Evolutionary conservation across 2,797 vertebrate species (phyloP).

Genomic region (Ambastaia sidthimunki): DNA sequence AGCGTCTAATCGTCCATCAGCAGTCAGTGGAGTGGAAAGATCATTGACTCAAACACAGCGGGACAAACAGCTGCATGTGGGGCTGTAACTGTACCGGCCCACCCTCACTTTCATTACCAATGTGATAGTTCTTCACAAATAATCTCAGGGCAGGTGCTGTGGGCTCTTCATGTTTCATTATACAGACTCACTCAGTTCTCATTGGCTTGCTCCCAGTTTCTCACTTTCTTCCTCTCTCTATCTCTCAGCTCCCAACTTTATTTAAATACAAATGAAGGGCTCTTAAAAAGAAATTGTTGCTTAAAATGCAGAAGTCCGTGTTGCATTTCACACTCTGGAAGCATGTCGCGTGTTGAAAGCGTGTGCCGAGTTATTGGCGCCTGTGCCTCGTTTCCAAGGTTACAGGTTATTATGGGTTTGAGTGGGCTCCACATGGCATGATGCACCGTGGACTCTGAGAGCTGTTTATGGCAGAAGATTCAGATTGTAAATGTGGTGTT

Average conservation of each 20-base stretch:
- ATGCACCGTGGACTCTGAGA: conserved; percentile 45
- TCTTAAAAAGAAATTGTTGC: conserved; percentile 66
- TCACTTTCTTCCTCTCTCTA: not conserved
- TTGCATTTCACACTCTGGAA: conserved; percentile 63
- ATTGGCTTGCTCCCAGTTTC: not conserved
- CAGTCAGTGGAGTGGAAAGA: conserved; percentile 57
- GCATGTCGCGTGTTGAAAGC: conserved; percentile 58
- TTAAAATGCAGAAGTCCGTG: conserved; percentile 55
- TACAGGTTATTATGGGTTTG: conserved; percentile 65
- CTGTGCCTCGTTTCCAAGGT: conserved; percentile 63
- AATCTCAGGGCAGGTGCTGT: conserved; percentile 4
- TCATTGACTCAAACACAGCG: conserved; percentile 41
- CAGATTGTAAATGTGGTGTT: conserved; percentile 45
- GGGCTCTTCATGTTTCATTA: conserved; percentile 18
- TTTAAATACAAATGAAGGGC: conserved; percentile 63
- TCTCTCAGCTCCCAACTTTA: conserved; percentile 53
- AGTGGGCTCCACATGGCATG: conserved; percentile 50
- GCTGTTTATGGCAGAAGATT: conserved; percentile 49
- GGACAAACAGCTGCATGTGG: conserved; percentile 39
- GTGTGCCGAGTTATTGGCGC: conserved; percentile 59
- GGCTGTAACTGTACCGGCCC: conserved; percentile 14
- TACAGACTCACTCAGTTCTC: conserved; percentile 41
- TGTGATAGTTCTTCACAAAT: conserved; percentile 21
- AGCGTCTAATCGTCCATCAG: conserved; percentile 66
- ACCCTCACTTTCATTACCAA: conserved; percentile 11